A percentile compares a stretch with the other conserved stretches of the same genome.
Conservation (phyloP, 2,113 vertebrate species). For the Mormoops blainvillei region DNA sequence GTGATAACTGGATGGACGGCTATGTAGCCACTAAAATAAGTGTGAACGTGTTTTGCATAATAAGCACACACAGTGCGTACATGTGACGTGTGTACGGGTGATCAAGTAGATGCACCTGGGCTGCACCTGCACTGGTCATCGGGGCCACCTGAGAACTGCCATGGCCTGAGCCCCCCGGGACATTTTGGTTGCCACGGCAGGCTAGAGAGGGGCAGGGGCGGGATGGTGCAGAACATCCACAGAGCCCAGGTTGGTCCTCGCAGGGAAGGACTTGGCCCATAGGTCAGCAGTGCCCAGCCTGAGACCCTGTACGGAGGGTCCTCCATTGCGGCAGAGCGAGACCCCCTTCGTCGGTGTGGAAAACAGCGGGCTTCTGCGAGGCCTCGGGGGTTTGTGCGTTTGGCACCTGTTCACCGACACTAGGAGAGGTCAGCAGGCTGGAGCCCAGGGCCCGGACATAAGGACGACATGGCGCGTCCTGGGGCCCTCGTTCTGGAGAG, state of each 20-base stretch:
- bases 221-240: neutral
- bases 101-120: rapidly evolving
- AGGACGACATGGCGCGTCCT: rapidly evolving
- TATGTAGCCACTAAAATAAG: rapidly evolving
- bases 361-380: neutral
- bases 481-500: rapidly evolving
- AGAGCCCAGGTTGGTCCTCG: rapidly evolving
- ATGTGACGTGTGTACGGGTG: rapidly evolving
- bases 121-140: neutral
- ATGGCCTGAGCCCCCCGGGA: neutral
- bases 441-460: neutral
- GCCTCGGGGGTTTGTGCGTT: neutral
- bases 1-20: no score
- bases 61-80: rapidly evolving
- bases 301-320: neutral
- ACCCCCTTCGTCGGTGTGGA: rapidly evolving
- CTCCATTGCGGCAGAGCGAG: neutral
- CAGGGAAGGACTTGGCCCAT: neutral
- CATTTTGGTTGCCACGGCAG: neutral
- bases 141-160: no score
- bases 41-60: rapidly evolving
- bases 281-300: neutral
- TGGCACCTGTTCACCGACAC: neutral
- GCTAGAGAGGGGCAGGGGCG: neutral
- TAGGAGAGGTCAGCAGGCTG: neutral